phyloP scores from a whole-genome alignment of 64 coral and sea anemone species.

The Stylophora pistillata region DNA sequence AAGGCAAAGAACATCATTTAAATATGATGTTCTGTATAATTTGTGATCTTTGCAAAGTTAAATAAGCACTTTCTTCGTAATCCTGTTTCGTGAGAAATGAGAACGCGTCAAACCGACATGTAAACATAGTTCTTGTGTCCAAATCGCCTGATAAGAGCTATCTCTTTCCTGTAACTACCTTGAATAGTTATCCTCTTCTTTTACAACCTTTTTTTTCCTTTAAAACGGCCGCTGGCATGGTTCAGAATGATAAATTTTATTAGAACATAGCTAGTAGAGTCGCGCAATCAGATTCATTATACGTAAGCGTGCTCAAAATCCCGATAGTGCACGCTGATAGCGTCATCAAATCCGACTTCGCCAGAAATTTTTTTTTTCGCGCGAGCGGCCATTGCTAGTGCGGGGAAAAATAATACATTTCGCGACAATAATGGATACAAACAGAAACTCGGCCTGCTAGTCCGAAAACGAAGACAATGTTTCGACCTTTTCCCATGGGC shows the following conservation, averaged over 20 bases:
- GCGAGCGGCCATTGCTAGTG: too few species aligned
- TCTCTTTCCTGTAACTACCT: conserved; percentile 40
- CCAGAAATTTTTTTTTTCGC: too few species aligned
- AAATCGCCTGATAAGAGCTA: neutral
- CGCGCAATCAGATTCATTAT: too few species aligned
- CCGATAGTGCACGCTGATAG: too few species aligned
- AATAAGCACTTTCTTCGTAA: conserved; percentile 79
- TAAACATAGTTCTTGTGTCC: neutral
- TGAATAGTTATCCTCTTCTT: conserved; percentile 75
- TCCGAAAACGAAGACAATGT: too few species aligned
- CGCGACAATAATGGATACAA: too few species aligned
- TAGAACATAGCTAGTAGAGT: too few species aligned
- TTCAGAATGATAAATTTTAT: neutral
- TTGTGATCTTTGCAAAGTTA: conserved; percentile 96
- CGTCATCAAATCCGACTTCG: too few species aligned
- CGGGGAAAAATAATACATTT: too few species aligned
- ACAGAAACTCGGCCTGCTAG: too few species aligned
- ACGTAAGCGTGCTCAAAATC: too few species aligned
- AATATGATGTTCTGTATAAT: conserved; percentile 85
- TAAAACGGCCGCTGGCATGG: conserved; percentile 47
- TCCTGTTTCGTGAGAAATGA: conserved; percentile 35
- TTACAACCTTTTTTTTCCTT: conserved; percentile 23
- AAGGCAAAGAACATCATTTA: conserved; percentile 96
- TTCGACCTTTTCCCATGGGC: too few species aligned
- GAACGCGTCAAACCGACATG: neutral